phyloP scores from a whole-genome alignment of 1,140 invertebrate genomes.

The Drosophila sp. region DNA sequence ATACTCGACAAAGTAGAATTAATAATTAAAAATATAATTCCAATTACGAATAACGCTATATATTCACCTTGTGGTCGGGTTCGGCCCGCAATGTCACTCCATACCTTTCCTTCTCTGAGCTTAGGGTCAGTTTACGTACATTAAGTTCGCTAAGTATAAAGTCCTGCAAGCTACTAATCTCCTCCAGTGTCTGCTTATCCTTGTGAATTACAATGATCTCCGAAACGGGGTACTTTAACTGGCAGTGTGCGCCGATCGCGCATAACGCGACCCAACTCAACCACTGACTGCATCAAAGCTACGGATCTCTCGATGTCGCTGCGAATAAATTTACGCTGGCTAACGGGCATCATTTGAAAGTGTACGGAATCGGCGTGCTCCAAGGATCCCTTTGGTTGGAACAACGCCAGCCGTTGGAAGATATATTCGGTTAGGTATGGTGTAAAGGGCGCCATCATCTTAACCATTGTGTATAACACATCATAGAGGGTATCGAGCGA shows the following conservation, averaged over 20 bases:
- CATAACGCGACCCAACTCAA: constrained; percentile 96
- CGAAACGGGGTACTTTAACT: constrained; percentile 98
- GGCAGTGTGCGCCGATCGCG: constrained; percentile 97
- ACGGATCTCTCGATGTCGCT: constrained; percentile 95
- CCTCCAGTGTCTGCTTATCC: constrained; percentile 91
- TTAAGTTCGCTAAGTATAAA: constrained; percentile 98
- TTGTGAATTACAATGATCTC: constrained; percentile 98
- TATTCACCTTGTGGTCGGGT: constrained; percentile 91
- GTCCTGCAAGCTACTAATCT: constrained; percentile 91
- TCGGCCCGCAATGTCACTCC: constrained; percentile 97
- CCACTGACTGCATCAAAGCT: constrained; percentile 95
- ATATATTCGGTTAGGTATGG: constrained; percentile 98
- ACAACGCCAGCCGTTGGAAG: constrained; percentile 92
- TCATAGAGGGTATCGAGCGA: constrained; percentile 95
- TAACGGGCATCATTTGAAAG: constrained; percentile 94
- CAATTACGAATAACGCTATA: background rate
- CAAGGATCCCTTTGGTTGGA: constrained; percentile 59
- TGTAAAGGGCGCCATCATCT: constrained; percentile 98
- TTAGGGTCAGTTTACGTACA: constrained; percentile 94
- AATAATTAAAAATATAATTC: constrained; percentile 85
- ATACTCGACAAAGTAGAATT: background rate
- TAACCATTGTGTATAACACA: constrained; percentile 95
- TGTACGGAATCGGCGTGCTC: constrained; percentile 89
- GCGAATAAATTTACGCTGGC: constrained; percentile 91
- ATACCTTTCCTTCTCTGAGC: constrained; percentile 96